These are phyloP conservation scores for Bothrops jararaca DNA, from an alignment of 2,113 vertebrate genomes.

Conservation along the genomic window DNA sequence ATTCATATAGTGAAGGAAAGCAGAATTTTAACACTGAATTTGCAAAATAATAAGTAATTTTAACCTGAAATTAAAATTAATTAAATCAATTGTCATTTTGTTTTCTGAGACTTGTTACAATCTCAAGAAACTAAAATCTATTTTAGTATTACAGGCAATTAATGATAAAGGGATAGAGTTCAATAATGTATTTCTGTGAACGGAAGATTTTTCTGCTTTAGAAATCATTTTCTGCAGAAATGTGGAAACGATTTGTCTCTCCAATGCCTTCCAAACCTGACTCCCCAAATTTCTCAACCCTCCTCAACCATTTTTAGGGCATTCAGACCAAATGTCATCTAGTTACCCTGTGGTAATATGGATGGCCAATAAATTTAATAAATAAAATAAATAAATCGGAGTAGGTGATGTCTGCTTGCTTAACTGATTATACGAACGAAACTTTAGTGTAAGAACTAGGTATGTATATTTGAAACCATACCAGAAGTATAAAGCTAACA, in stretches of 20 bases:
- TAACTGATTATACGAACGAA: background rate
- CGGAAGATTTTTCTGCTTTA: background rate
- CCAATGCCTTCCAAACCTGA: background rate
- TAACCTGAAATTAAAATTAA: background rate
- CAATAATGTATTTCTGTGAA: background rate
- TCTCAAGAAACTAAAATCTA: background rate
- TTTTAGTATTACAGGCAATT: background rate
- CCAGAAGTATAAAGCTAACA: background rate
- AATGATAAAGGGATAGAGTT: background rate
- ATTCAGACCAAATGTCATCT: background rate
- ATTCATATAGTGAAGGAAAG: background rate
- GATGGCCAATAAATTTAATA: too few relatives aligned
- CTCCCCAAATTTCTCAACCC: background rate
- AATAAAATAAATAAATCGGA: background rate
- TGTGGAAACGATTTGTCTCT: background rate
- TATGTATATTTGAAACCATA: background rate
- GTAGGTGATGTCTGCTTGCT: background rate
- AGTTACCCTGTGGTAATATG: background rate
- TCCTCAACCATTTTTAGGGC: background rate
- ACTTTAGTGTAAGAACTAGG: background rate
- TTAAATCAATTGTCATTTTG: background rate
- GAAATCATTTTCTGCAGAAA: background rate
- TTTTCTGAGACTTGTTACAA: background rate
- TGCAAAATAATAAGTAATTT: background rate
- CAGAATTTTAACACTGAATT: background rate